Percentiles rank a stretch among this genome's conserved stretches.
Evolutionary conservation across 2,888 invertebrate genomes (phyloP).

Genomic region (Carabus problematicus): DNA sequence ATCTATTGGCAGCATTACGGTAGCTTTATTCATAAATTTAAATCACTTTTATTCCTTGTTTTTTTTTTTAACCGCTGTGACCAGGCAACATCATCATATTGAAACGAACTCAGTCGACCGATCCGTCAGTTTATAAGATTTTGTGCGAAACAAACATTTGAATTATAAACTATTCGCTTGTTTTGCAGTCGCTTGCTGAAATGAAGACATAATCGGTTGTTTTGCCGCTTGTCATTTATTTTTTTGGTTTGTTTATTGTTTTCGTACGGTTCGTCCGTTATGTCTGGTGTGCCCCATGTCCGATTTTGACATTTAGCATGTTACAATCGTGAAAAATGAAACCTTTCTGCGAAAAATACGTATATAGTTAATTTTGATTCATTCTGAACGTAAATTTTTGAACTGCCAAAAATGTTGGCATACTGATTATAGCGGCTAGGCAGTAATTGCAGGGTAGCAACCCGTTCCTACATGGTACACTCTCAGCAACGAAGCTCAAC

Average conservation of each 20-base stretch:
- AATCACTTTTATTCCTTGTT: conserved; percentile 2
- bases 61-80: no score
- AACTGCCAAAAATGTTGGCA: conserved; percentile 34
- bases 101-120: no score
- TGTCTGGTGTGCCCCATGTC: conserved; percentile 14
- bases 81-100: no score
- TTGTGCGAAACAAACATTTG: no score
- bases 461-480: conserved; percentile 4
- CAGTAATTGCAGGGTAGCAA: conserved; percentile 29
- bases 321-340: conserved; percentile 37
- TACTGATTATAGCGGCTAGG: conserved; percentile 32
- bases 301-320: conserved; percentile 31
- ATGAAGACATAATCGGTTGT: no score
- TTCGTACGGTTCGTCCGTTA: background rate
- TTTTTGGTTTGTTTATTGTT: conserved; percentile 6
- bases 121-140: no score
- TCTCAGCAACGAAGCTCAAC: conserved; percentile 8
- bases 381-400: conserved; percentile 36
- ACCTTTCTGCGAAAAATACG: conserved; percentile 11
- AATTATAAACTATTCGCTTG: background rate
- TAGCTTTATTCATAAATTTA: conserved; percentile 19
- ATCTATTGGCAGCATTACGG: conserved; percentile 16
- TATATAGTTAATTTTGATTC: conserved; percentile 36
- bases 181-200: no score
- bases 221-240: background rate